These are phyloP conservation scores for Propithecus perrieri DNA, from an alignment of 2,797 vertebrate species.

Conservation along the genomic window DNA sequence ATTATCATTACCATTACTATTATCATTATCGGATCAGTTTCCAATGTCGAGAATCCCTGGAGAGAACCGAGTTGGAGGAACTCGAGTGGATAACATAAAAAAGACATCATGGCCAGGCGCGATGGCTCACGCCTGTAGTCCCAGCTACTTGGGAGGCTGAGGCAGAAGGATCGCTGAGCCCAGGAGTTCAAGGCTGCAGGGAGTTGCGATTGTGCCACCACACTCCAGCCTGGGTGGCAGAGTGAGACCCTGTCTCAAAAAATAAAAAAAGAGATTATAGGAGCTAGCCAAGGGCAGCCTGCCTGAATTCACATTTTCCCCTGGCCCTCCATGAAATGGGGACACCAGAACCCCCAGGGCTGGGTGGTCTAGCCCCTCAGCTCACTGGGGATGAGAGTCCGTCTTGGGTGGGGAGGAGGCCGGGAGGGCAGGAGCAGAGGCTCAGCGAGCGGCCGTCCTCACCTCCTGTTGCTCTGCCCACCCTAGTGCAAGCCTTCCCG, in stretches of 20 bases:
- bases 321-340: too few species aligned
- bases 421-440: neutral
- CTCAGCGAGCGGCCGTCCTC: neutral
- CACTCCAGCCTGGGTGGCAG: neutral
- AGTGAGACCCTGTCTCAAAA: neutral
- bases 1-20: too few species aligned
- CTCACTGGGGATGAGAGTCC: neutral
- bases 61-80: neutral
- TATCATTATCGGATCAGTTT: neutral
- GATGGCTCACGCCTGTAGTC: neutral
- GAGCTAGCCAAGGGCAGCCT: neutral
- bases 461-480: slow-evolving; percentile 39
- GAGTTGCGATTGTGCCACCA: neutral
- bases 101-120: neutral
- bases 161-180: neutral
- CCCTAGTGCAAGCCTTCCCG: slow-evolving; percentile 97
- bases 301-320: neutral
- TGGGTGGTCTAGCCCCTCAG: neutral
- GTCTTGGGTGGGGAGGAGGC: neutral
- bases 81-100: neutral
- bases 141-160: neutral
- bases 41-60: neutral
- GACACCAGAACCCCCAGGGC: neutral
- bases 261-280: neutral
- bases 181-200: neutral